phyloP scores from a whole-genome alignment of 2,888 invertebrate genomes.

The Chrysolina haemoptera region DNA sequence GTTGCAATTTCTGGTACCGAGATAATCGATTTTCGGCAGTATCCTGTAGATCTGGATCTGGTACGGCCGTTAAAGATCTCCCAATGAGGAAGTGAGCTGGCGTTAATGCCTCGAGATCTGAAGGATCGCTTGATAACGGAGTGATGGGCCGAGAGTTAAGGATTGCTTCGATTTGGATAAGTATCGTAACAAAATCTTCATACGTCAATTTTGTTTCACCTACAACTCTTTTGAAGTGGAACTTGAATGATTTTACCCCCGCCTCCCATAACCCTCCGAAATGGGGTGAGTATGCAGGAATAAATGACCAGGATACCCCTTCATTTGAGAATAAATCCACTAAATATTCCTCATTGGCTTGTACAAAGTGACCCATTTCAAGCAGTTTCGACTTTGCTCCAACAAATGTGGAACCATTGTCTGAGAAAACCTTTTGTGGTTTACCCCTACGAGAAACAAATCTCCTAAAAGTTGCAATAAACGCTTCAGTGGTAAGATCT shows the following conservation, averaged over 20 bases:
- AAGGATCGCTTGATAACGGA: constrained; percentile 54
- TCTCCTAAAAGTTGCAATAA: constrained; percentile 22
- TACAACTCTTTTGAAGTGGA: constrained; percentile 55
- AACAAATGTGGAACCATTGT: constrained; percentile 37
- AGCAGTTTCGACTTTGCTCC: constrained; percentile 22
- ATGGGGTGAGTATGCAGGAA: constrained; percentile 56
- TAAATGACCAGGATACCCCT: constrained; percentile 25
- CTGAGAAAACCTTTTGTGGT: constrained; percentile 23
- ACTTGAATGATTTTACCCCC: constrained; percentile 58
- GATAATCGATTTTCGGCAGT: constrained; percentile 51
- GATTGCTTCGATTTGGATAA: constrained; percentile 58
- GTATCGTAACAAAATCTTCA: constrained; percentile 59
- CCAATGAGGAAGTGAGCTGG: constrained; percentile 59
- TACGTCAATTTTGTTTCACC: constrained; percentile 52
- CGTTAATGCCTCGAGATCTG: constrained; percentile 52
- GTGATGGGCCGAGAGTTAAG: constrained; percentile 61
- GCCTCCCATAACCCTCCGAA: constrained; percentile 63
- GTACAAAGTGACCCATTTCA: constrained; percentile 2
- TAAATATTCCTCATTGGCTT: not conserved
- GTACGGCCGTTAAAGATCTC: constrained; percentile 47
- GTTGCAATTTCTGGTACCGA: no score
- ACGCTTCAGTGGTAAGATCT: constrained; percentile 14
- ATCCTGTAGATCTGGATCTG: constrained; percentile 43
- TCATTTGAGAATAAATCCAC: not conserved
- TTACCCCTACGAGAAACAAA: constrained; percentile 26